Evolutionary conservation across 2,113 vertebrate genomes (phyloP).

Genomic region (Origma solitaria): DNA sequence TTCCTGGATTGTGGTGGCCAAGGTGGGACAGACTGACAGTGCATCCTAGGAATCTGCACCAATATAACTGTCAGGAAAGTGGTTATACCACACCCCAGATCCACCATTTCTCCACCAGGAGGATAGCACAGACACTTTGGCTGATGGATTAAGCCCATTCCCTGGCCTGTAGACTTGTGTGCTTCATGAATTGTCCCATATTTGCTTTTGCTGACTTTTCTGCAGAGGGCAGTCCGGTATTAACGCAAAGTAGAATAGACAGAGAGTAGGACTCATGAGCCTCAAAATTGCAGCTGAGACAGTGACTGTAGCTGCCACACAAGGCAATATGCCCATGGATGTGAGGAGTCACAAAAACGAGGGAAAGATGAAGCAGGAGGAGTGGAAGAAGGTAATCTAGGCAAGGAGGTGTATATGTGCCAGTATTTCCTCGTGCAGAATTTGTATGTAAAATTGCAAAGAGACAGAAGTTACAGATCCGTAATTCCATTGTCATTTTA

Average conservation of each 20-base stretch:
- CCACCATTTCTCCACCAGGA: not conserved
- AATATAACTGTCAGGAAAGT: not conserved
- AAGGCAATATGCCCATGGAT: not conserved
- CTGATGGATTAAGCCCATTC: not conserved
- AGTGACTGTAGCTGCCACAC: not conserved
- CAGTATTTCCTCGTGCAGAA: accelerated
- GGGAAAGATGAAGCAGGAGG: not conserved
- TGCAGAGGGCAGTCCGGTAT: not conserved
- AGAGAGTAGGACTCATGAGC: not conserved
- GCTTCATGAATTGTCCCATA: not conserved
- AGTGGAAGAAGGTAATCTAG: not conserved
- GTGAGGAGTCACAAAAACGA: not conserved
- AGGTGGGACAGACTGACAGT: not conserved
- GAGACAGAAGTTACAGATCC: not conserved
- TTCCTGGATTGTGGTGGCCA: not conserved
- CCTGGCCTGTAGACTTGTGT: not conserved
- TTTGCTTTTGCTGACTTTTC: not conserved
- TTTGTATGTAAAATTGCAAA: not conserved
- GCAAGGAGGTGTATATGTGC: not conserved
- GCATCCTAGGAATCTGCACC: not conserved
- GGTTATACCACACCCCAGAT: not conserved
- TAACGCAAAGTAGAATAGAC: not conserved
- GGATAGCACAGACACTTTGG: not conserved
- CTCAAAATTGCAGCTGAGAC: not conserved
- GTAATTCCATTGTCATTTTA: not conserved